Conservation (phyloP, 1,140 invertebrate species). For the Hirudo medicinalis region DNA sequence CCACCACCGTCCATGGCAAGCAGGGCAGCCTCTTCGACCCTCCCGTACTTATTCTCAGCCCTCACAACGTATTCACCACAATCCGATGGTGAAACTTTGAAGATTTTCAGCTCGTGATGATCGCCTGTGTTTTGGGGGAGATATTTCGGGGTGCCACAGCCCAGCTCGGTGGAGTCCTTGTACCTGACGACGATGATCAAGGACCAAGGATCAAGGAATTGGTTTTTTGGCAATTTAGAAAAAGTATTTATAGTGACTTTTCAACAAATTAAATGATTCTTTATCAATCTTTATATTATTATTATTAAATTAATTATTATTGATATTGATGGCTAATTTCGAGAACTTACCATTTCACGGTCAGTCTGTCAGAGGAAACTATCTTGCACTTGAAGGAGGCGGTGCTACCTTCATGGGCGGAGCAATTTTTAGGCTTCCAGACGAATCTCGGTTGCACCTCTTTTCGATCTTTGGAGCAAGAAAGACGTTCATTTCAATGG, state of each 20-base stretch:
- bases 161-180: too few species aligned
- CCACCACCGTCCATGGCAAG: slow-evolving; percentile 79
- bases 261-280: too few species aligned
- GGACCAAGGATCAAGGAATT: too few species aligned
- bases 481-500: not conserved
- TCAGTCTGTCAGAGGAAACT: slow-evolving; percentile 80
- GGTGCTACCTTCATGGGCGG: slow-evolving; percentile 89
- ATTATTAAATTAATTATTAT: too few species aligned
- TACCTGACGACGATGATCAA: too few species aligned
- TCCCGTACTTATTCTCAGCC: slow-evolving; percentile 94
- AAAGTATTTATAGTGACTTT: too few species aligned
- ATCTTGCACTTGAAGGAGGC: slow-evolving; percentile 93
- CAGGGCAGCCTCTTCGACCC: slow-evolving; percentile 86
- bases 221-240: too few species aligned
- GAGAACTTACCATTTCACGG: slow-evolving; percentile 65
- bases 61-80: slow-evolving; percentile 91
- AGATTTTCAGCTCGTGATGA: slow-evolving; percentile 94
- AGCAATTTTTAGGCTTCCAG: slow-evolving; percentile 82
- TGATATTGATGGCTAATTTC: not conserved
- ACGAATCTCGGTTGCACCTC: slow-evolving; percentile 96
- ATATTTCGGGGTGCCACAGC: slow-evolving; percentile 53
- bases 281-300: too few species aligned
- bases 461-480: slow-evolving; percentile 58
- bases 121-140: slow-evolving; percentile 94
- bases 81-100: slow-evolving; percentile 81